These are phyloP conservation scores for Jordanella pulchra DNA, from an alignment of 2,797 vertebrate species.

Conservation along the genomic window DNA sequence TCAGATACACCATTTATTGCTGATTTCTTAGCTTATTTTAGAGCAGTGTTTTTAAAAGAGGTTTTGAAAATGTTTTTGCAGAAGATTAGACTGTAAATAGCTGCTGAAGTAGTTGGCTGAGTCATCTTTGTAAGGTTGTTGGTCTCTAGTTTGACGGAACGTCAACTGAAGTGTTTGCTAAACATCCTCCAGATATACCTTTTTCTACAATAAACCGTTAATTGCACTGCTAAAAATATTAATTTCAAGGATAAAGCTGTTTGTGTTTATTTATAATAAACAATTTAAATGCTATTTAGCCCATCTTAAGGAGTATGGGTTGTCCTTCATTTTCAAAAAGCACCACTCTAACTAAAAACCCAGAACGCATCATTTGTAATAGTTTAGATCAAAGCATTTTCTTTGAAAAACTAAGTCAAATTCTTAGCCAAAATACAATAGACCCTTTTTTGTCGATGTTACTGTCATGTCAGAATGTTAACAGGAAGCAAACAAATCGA, in stretches of 20 bases:
- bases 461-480: too few relatives aligned
- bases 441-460: background rate
- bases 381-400: background rate
- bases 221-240: background rate
- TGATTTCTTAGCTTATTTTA: slow-evolving; percentile 11
- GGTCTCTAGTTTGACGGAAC: background rate
- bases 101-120: background rate
- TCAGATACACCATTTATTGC: slow-evolving; percentile 4
- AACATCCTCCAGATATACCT: too few relatives aligned
- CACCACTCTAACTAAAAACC: background rate
- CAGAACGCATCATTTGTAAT: background rate
- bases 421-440: background rate
- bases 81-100: background rate
- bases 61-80: slow-evolving; percentile 13
- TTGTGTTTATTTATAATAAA: background rate
- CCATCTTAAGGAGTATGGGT: background rate
- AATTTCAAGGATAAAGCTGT: background rate
- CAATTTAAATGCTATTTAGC: background rate
- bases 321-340: background rate
- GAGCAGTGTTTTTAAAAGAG: background rate
- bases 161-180: background rate
- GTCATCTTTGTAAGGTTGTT: background rate
- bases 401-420: background rate
- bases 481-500: too few relatives aligned
- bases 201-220: too few relatives aligned